phyloP scores from a whole-genome alignment of 2,113 vertebrate genomes.

The Gavia stellata region DNA sequence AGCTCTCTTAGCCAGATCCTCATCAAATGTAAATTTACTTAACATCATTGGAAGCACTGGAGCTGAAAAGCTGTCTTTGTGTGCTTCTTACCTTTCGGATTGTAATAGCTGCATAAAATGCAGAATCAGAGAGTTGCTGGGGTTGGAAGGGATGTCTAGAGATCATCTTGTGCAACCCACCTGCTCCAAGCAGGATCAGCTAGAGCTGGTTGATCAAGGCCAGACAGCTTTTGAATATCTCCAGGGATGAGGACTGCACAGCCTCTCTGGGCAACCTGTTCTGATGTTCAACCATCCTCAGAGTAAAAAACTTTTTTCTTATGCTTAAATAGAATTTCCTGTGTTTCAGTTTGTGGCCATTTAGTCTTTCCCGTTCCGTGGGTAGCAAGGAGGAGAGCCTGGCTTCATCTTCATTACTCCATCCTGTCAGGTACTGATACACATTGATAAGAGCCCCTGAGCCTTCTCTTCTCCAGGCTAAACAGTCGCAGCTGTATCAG shows the following conservation, averaged over 20 bases:
- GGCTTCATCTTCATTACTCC: not conserved
- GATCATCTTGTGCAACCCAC: not conserved
- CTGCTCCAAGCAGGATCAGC: not conserved
- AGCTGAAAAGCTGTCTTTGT: slow-evolving; percentile 28
- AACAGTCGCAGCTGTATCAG: not conserved
- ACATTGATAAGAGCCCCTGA: not conserved
- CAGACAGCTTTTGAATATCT: not conserved
- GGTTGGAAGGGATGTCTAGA: not conserved
- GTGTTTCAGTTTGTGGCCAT: not conserved
- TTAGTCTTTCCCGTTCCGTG: not conserved
- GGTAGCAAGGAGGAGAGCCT: not conserved
- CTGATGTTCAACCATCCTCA: not conserved
- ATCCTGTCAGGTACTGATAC: not conserved
- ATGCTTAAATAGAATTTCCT: not conserved
- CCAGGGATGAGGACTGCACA: not conserved
- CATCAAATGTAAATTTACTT: slow-evolving; percentile 49
- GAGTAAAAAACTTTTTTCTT: not conserved
- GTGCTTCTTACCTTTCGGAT: not conserved
- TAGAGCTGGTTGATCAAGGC: not conserved
- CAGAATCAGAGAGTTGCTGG: not conserved
- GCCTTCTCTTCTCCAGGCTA: not conserved
- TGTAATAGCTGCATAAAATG: not conserved
- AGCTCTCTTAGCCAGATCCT: slow-evolving; percentile 17
- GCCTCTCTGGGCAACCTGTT: not conserved
- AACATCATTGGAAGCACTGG: not conserved